phyloP scores from a whole-genome alignment of 2,113 vertebrate genomes.

The Eonycteris spelaea region DNA sequence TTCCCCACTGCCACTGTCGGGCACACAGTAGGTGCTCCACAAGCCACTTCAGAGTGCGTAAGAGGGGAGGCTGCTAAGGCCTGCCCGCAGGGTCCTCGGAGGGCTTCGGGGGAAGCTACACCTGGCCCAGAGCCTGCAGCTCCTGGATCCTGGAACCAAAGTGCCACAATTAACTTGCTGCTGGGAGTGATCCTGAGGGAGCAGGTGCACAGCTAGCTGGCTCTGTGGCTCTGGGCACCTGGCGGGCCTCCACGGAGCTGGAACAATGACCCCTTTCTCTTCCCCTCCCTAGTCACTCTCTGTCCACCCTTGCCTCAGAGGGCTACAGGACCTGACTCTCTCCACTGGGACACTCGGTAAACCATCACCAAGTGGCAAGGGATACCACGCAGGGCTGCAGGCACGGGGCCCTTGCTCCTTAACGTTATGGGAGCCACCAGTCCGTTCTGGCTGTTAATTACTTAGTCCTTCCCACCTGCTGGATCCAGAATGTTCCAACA shows the following conservation, averaged over 20 bases:
- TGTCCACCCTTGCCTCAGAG: neutral
- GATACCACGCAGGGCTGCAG: neutral
- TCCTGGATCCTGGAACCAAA: neutral
- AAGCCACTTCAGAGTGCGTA: neutral
- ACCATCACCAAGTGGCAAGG: neutral
- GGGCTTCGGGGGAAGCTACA: neutral
- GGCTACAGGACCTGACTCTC: neutral
- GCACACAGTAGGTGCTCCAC: neutral
- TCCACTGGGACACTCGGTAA: neutral
- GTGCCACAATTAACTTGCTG: neutral
- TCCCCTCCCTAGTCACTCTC: neutral
- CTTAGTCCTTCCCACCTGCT: neutral
- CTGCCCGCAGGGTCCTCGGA: rapidly evolving
- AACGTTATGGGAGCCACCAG: neutral
- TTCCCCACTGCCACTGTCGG: neutral
- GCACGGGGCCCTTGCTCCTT: neutral
- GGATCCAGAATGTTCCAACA: neutral
- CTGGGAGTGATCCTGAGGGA: neutral
- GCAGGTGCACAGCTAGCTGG: neutral
- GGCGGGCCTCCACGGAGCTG: neutral
- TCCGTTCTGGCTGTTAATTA: neutral
- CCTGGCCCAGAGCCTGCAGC: neutral
- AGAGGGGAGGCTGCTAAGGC: neutral
- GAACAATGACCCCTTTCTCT: neutral
- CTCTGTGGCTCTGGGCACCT: neutral